A percentile compares a stretch with the other conserved stretches of the same genome.
phyloP scores from a whole-genome alignment of 2,888 invertebrate species.

The Amiota mariae region DNA sequence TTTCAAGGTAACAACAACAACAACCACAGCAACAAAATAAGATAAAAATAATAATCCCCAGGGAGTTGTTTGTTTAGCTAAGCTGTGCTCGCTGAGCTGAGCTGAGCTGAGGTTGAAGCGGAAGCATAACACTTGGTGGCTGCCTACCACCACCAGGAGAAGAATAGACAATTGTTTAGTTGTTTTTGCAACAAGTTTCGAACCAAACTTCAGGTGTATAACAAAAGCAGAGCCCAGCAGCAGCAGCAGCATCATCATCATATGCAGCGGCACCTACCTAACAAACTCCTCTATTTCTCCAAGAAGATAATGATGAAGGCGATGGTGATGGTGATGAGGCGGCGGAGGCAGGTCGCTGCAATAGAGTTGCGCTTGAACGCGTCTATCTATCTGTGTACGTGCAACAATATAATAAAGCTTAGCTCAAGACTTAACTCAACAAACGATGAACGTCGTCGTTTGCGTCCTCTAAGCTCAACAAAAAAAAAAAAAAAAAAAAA shows the following conservation, averaged over 20 bases:
- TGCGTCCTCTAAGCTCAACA: slow-evolving; percentile 17
- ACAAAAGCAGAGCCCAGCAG: slow-evolving; percentile 7
- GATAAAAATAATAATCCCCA: slow-evolving; percentile 51
- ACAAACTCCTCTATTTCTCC: no score
- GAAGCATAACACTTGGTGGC: slow-evolving; percentile 48
- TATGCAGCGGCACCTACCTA: not conserved
- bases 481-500: slow-evolving; percentile 47
- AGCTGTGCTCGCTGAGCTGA: not conserved
- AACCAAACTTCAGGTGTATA: slow-evolving; percentile 3
- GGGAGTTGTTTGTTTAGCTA: slow-evolving; percentile 58
- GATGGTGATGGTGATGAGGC: not conserved
- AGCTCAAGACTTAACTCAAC: slow-evolving; percentile 14
- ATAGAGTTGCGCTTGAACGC: slow-evolving; percentile 34
- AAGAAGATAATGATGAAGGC: not conserved
- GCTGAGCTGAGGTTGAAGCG: not conserved
- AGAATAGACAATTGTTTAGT: slow-evolving; percentile 65
- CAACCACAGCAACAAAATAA: not conserved
- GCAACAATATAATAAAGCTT: slow-evolving; percentile 27
- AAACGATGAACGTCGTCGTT: not conserved
- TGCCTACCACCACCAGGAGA: slow-evolving; percentile 35
- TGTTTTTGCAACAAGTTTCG: slow-evolving; percentile 37
- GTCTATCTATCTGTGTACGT: slow-evolving; percentile 11
- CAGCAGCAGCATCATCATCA: not conserved
- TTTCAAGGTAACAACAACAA: slow-evolving; percentile 5
- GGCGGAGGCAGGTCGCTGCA: slow-evolving; percentile 25